A percentile compares a stretch with the other conserved stretches of the same genome.
phyloP scores from a whole-genome alignment of 2,113 vertebrate genomes.

The Scopus umbretta region DNA sequence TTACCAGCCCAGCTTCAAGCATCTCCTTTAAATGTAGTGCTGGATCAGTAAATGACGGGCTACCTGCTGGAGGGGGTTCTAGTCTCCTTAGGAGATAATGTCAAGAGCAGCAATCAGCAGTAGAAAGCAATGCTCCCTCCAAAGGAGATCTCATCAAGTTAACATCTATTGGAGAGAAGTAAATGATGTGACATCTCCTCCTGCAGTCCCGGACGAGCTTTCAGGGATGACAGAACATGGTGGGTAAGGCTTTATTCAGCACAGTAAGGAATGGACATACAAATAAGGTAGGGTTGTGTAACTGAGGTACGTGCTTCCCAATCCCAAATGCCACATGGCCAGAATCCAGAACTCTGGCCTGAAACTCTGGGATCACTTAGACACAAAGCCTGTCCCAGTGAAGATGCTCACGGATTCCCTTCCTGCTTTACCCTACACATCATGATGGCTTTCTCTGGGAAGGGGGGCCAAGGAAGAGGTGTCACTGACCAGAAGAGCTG shows the following conservation, averaged over 20 bases:
- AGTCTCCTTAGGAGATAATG: not conserved
- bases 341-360: not conserved
- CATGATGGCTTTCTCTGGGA: not conserved
- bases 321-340: not conserved
- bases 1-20: not conserved
- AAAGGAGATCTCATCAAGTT: not conserved
- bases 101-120: not conserved
- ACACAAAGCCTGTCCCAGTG: not conserved
- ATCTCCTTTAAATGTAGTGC: not conserved
- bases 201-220: not conserved
- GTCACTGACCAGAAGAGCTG: not conserved
- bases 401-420: not conserved
- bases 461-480: not conserved
- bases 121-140: not conserved
- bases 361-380: not conserved
- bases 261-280: not conserved
- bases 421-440: not conserved
- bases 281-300: not conserved
- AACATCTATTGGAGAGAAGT: not conserved
- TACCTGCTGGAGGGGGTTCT: not conserved
- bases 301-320: not conserved
- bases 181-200: not conserved
- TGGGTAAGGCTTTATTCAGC: constrained; percentile 37
- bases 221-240: not conserved
- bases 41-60: fast-evolving